Evolutionary conservation across 2,113 vertebrate genomes (phyloP).

Genomic region (Cinclus cinclus): DNA sequence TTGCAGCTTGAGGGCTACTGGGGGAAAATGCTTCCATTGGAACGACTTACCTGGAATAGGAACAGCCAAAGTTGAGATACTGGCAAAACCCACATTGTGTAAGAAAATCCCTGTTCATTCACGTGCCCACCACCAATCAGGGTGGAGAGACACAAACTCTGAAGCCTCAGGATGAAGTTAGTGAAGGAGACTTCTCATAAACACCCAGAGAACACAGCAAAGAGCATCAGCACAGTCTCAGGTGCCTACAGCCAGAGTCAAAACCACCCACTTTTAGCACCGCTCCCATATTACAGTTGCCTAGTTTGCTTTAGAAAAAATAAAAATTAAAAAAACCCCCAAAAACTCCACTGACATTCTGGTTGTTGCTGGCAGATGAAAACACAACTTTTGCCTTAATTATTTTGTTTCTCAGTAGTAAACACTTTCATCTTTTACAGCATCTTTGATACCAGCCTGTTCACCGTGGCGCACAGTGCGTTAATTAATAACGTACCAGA

Average conservation of each 20-base stretch:
- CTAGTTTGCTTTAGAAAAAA: background rate
- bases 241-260: background rate
- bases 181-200: background rate
- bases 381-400: background rate
- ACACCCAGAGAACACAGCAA: background rate
- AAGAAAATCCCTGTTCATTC: background rate
- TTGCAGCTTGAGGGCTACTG: background rate
- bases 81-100: background rate
- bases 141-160: fast-evolving
- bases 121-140: background rate
- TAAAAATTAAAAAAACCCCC: background rate
- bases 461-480: background rate
- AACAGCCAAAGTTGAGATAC: background rate
- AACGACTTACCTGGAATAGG: background rate
- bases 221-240: background rate
- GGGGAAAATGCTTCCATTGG: background rate
- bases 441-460: background rate
- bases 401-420: background rate
- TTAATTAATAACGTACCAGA: slow-evolving; percentile 39
- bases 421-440: slow-evolving; percentile 2
- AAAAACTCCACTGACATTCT: background rate
- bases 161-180: background rate
- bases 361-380: background rate
- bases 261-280: fast-evolving
- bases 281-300: fast-evolving